Evolutionary conservation across 1,140 invertebrate genomes (phyloP).

Genomic region (Penaeus japonicus): DNA sequence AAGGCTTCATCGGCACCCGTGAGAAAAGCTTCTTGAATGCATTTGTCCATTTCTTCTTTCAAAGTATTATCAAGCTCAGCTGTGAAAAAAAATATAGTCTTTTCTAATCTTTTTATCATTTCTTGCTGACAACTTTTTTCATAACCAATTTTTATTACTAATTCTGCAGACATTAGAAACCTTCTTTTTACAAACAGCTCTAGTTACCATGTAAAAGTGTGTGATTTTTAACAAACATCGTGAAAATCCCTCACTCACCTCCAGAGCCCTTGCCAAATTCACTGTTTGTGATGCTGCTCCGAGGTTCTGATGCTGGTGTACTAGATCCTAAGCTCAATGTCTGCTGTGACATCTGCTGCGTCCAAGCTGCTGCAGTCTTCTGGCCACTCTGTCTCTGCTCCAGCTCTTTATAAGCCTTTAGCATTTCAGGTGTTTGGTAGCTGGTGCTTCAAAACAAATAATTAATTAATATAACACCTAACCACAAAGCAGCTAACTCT

Average conservation of each 20-base stretch:
- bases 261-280: neutral
- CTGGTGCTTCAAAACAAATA: constrained; percentile 31
- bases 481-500: too few relatives aligned
- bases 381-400: constrained; percentile 45
- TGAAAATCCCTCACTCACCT: neutral
- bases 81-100: neutral
- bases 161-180: too few relatives aligned
- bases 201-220: too few relatives aligned
- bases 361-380: constrained; percentile 48
- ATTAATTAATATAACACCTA: constrained; percentile 33
- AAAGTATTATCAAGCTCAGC: constrained; percentile 69
- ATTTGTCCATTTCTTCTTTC: constrained; percentile 71
- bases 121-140: too few relatives aligned
- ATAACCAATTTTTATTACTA: too few relatives aligned
- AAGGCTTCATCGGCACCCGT: constrained; percentile 71
- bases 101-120: neutral
- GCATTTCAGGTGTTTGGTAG: constrained; percentile 49
- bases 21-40: constrained; percentile 71
- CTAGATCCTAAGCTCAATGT: neutral
- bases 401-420: constrained; percentile 28
- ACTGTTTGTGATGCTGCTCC: constrained; percentile 59
- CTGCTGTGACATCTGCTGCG: constrained; percentile 44
- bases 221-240: too few relatives aligned
- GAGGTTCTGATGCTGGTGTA: neutral
- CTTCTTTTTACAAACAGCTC: too few relatives aligned